A percentile compares a stretch with the other conserved stretches of the same genome.
phyloP scores from a whole-genome alignment of 2,113 vertebrate species.

The Pipa parva region DNA sequence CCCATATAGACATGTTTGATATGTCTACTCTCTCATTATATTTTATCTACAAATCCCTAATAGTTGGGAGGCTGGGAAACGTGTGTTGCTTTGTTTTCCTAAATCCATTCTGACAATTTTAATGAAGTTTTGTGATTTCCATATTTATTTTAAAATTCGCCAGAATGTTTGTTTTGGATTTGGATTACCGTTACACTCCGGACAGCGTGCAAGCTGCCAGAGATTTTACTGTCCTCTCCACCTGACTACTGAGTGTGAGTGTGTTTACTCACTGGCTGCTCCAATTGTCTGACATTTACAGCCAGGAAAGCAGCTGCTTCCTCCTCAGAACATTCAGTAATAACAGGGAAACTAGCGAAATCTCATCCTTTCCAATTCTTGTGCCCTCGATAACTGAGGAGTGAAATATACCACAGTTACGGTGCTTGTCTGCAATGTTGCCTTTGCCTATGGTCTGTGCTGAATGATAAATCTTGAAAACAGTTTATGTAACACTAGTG shows the following conservation, averaged over 20 bases:
- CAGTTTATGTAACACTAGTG: slow-evolving; percentile 28
- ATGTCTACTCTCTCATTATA: too few relatives aligned
- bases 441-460: slow-evolving; percentile 11
- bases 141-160: background rate
- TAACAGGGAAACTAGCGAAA: slow-evolving; percentile 29
- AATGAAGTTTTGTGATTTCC: background rate
- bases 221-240: background rate
- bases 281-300: slow-evolving; percentile 26
- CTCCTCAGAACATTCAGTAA: slow-evolving; percentile 26
- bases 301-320: slow-evolving; percentile 41
- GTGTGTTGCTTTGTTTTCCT: background rate
- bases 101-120: background rate
- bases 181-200: background rate
- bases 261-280: slow-evolving; percentile 25
- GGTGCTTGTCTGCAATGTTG: slow-evolving; percentile 30
- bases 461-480: slow-evolving; percentile 30
- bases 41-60: background rate
- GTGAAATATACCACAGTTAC: slow-evolving; percentile 27
- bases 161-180: slow-evolving; percentile 5
- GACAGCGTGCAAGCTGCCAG: slow-evolving; percentile 6
- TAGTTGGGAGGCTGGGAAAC: background rate
- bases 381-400: slow-evolving; percentile 17
- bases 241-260: slow-evolving; percentile 24
- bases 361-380: slow-evolving; percentile 29
- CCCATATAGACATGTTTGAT: too few relatives aligned